These are phyloP conservation scores for Gallinago undulata DNA, from an alignment of 2,113 vertebrate genomes.

Conservation along the genomic window DNA sequence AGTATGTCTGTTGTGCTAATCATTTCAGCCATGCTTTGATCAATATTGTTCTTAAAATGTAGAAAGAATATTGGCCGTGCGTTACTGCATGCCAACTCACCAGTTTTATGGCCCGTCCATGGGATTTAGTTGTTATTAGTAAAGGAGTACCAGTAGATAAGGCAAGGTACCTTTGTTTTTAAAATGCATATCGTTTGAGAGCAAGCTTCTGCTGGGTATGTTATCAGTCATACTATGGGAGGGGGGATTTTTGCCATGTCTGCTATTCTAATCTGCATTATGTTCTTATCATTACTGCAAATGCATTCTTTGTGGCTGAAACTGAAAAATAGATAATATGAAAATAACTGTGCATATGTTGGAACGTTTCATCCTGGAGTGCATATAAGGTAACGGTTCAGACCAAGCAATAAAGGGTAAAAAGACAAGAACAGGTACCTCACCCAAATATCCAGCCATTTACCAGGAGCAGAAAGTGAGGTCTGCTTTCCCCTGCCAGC, in stretches of 20 bases:
- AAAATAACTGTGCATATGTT: fast-evolving
- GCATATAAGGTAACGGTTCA: background rate
- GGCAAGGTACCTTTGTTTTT: background rate
- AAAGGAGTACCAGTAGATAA: background rate
- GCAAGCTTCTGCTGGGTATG: background rate
- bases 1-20: background rate
- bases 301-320: background rate
- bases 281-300: background rate
- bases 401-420: background rate
- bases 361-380: background rate
- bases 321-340: background rate
- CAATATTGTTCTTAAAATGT: background rate
- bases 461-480: background rate
- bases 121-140: background rate
- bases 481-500: background rate
- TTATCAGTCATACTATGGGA: background rate
- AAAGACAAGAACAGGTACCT: background rate
- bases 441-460: background rate
- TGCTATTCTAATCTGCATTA: background rate
- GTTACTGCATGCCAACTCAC: fast-evolving
- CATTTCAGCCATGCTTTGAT: background rate
- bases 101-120: background rate
- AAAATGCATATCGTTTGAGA: background rate
- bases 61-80: background rate
- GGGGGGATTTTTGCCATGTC: fast-evolving